Base-by-base conservation (phyloP, 2,113 vertebrate species). In the Diphyllodes magnificus region DNA sequence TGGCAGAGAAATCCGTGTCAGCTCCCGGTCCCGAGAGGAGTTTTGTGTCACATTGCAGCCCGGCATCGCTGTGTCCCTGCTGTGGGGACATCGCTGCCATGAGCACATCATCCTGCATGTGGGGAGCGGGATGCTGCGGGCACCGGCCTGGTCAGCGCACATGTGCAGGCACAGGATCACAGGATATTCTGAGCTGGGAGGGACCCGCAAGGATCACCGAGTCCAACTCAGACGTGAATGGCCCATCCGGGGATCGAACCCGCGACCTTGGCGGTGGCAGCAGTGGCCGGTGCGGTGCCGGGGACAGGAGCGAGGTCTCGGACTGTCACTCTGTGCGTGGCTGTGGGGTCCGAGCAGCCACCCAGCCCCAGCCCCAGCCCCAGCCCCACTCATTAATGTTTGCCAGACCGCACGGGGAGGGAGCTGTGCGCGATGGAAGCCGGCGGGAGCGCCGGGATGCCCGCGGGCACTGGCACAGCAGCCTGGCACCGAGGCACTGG, bases 201-300 rank as follows among this genome's bases (percentile, higher is more conserved):
- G 14, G 27, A 44, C 53, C 33, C 53, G 4, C 37, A 5, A 7
- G 53, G 9, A 60, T 44, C 83, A 17, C 24, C 42, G 35, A 21
- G 20, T 9, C 42, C 35, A 6, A 3, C 15, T 24, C 42, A 3
- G 24, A 1, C 4, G 3, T 2, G 51, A 75, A 30, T 7, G 70
- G 51, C 82, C 71, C 61, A 31, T 0, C 2, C 85, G 77, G 96
- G 96, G 86, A 96, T 96, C 86, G 93, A 95, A 94, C 92, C 94
- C 76, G 61, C 61, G 39, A 92, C 54, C 75, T 93, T 92, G 93
- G 95, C 92, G 93, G 85, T 93, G 60, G 40, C 51, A 35, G 69
- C 19, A 17, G 45, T 1, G 9, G 2, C 9, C 7, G 81, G 22
- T 13, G 79, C 54, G 4, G 50, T 24, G 93, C 66, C 68, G 68